Evolutionary conservation across 1,140 invertebrate genomes (phyloP), one percentile per base, ranked within the genome.

Genomic region (Drosophila pallidifrons): DNA sequence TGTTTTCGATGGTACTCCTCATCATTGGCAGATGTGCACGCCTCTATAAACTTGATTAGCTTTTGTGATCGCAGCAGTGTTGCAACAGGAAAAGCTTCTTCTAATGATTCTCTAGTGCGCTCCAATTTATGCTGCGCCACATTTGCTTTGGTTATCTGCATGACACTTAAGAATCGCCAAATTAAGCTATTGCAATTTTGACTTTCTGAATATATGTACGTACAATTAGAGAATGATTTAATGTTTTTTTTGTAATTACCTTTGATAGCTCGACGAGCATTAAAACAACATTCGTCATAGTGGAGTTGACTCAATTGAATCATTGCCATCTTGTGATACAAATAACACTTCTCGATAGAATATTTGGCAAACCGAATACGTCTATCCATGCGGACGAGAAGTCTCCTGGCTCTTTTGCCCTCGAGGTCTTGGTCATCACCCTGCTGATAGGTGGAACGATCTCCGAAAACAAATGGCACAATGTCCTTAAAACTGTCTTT

Each of bases 331-430:
- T 91, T 76, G 13, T 91, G 78, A 10, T 75, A 16, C 0, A 92
- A 16, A 58, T 92, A 92, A 10, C 83, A 91, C 16, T 89, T 91
- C 6, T 92, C 91, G 5, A 92, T 91, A 0, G 83, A 65, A 54
- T 83, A 91, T 46, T 81, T 82, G 3, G 91, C 76, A 75, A 89
- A 92, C 1, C 61, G 32, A 57, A 91, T 77, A 0, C 91, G 81
- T 11, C 60, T 75, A 20, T 92, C 91, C 6, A 92, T 46, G 1
- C 81, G 77, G 0, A 70, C 16, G 1, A 58, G 46, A 0, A 78
- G 7, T 43, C 51, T 74, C 1, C 74, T 73, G 38, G 11, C n/a
- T 10, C 13, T 69, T n/a, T 15, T 69, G 11, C 58, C 57, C 16
- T 69, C 72, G 0, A n/a, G 0, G 64, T 89, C 86, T 5, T 16